Evolutionary conservation across 1,140 invertebrate species (phyloP), one percentile per base, ranked within the genome.

Genomic region (Drosophila mayri): DNA sequence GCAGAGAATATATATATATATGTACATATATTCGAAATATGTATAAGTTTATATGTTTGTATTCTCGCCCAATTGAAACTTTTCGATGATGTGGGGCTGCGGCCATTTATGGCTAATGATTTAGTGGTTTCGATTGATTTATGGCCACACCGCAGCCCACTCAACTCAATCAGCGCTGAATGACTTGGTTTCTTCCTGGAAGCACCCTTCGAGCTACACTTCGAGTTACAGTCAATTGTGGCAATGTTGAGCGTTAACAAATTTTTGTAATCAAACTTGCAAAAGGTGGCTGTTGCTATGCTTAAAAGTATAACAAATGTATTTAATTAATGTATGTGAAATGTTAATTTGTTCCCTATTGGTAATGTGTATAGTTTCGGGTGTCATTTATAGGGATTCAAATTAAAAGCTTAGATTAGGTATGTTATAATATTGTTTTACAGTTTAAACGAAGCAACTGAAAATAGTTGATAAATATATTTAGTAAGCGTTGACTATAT

Each of bases 51-150:
- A 40, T 18, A 18, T 20, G n/a, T 50, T 32, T 32, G 28, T 32
- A 54, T 54, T 37, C 52, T 54, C 14, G 58, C 25, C 62, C 62
- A 55, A 68, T 70, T 67, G 66, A 67, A 54, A 55, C 61, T 62
- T 46, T 7, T 30, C 11, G 38, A 52, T 41, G 65, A 50, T 40
- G 43, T 38, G 44, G 65, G 44, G 60, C 16, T 41, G 44, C 25
- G 65, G 65, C 38, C 63, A 70, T 70, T 70, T 67, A 67, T 70
- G 66, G 66, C 66, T 70, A 70, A 70, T 70, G 66, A 67, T 70
- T 70, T 70, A 70, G 66, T 70, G 66, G 47, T 47, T 55, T 30
- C 47, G 47, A 70, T 67, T 67, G 63, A 70, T 70, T 70, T 67
- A 70, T 44, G 40, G 66, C 10, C 32, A 8, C n/a, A 14, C 22